Conservation (phyloP, 2,113 vertebrate species). For the Lates calcarifer region DNA sequence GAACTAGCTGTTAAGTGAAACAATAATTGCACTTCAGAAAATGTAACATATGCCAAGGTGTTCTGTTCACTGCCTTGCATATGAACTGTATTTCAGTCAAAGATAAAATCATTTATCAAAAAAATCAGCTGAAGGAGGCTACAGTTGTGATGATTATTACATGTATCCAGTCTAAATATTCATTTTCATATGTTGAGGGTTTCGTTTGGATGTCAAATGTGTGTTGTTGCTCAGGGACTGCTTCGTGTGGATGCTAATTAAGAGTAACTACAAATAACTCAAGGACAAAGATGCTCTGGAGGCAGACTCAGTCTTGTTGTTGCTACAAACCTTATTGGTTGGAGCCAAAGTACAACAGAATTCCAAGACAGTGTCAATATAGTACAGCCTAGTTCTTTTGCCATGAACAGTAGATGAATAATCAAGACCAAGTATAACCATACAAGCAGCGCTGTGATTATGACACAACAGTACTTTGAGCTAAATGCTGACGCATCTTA, state of each 20-base stretch:
- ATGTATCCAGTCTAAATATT: neutral
- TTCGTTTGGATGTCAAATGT: neutral
- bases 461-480: too few species aligned
- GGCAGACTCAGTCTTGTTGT: too few species aligned
- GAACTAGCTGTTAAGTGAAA: slow-evolving; percentile 24
- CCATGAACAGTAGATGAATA: neutral
- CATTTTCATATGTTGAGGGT: neutral
- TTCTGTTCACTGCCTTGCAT: neutral
- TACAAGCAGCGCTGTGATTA: neutral
- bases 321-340: neutral
- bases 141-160: neutral
- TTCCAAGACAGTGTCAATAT: neutral
- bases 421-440: neutral
- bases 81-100: neutral
- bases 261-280: neutral
- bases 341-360: neutral
- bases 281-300: neutral
- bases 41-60: slow-evolving; percentile 10
- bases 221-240: neutral
- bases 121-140: neutral
- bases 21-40: slow-evolving; percentile 38
- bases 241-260: neutral
- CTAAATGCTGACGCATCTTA: neutral
- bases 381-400: neutral
- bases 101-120: neutral